phyloP scores from a whole-genome alignment of 2,113 vertebrate species.

The Anas platyrhynchos region DNA sequence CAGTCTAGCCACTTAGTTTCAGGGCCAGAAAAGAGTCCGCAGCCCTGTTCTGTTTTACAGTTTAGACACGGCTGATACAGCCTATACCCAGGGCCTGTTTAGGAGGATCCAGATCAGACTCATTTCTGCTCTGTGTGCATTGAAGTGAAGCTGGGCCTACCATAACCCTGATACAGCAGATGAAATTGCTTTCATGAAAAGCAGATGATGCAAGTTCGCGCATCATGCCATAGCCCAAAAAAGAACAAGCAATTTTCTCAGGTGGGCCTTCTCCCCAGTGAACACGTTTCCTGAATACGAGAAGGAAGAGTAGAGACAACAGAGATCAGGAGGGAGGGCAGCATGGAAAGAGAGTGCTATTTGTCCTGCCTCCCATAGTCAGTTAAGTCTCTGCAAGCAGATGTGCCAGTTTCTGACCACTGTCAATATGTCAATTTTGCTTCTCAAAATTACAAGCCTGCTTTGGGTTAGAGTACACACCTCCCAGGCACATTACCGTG shows the following conservation, averaged over 20 bases:
- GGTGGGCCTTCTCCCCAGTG: not conserved
- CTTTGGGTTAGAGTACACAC: slow-evolving; percentile 15
- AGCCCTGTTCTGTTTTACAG: not conserved
- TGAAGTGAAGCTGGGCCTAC: not conserved
- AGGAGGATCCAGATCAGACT: not conserved
- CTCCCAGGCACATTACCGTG: slow-evolving; percentile 67
- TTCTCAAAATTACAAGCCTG: slow-evolving; percentile 50
- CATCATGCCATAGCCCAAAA: not conserved
- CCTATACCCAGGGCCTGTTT: not conserved
- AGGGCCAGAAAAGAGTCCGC: not conserved
- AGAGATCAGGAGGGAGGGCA: not conserved
- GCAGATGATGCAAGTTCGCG: not conserved
- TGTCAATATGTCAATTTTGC: slow-evolving; percentile 56
- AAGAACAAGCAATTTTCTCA: not conserved
- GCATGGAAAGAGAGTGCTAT: not conserved
- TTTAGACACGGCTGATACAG: rapidly evolving
- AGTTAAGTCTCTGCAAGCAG: not conserved
- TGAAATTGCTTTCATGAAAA: not conserved
- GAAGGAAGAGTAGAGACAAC: not conserved
- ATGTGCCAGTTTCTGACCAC: slow-evolving; percentile 24
- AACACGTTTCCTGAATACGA: rapidly evolving
- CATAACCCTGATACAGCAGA: not conserved
- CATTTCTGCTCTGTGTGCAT: not conserved
- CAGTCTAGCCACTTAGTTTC: not conserved
- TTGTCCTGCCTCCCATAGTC: not conserved